Evolutionary conservation across 1,140 invertebrate species (phyloP).

Genomic region (Magallana gigas): DNA sequence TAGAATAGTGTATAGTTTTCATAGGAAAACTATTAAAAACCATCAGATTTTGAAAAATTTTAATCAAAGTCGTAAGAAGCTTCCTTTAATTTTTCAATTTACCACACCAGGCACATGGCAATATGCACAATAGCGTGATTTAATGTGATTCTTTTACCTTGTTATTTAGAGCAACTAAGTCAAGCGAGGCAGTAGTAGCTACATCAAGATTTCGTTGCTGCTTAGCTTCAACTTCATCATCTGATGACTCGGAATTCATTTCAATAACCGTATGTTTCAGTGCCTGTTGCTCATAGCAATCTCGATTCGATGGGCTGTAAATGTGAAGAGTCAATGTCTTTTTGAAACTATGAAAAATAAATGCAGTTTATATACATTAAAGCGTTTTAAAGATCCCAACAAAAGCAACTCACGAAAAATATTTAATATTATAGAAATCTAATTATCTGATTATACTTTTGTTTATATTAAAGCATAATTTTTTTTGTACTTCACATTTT

Average conservation of each 20-base stretch:
- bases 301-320: neutral
- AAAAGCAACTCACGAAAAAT: too few species aligned
- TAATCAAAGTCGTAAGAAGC: too few species aligned
- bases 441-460: too few species aligned
- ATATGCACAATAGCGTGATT: too few species aligned
- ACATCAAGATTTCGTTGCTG: constrained; percentile 41
- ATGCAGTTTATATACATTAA: neutral
- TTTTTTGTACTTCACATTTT: too few species aligned
- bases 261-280: neutral
- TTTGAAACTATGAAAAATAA: neutral
- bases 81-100: too few species aligned
- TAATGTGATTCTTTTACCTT: constrained; percentile 34
- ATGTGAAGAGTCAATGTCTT: neutral
- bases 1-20: too few species aligned
- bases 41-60: too few species aligned
- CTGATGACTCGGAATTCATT: constrained; percentile 34
- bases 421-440: too few species aligned
- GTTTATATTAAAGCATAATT: too few species aligned
- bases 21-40: too few species aligned
- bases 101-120: too few species aligned
- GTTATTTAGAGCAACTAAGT: constrained; percentile 49
- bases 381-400: neutral
- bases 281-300: constrained; percentile 25
- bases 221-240: neutral
- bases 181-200: constrained; percentile 43